A percentile compares a stretch with the other conserved stretches of the same genome.
Conservation (phyloP, 2,113 vertebrate species). For the Forbesichthys agassizii region DNA sequence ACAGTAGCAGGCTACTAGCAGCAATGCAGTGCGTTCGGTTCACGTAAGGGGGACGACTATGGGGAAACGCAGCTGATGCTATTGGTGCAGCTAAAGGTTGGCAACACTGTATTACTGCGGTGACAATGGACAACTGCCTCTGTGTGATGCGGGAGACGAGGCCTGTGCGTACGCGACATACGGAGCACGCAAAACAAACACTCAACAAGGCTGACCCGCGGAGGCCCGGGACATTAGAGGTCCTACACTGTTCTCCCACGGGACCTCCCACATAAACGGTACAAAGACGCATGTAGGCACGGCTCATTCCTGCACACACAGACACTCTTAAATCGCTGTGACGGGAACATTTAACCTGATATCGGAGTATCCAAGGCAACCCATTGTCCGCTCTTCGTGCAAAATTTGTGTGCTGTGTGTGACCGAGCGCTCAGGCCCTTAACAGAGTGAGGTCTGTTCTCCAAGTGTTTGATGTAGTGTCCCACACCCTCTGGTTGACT, state of each 20-base stretch:
- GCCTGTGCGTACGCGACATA: background rate
- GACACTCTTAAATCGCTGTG: slow-evolving; percentile 48
- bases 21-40: slow-evolving; percentile 3
- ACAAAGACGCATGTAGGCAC: background rate
- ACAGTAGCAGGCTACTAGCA: background rate
- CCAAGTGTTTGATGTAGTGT: no score
- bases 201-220: background rate
- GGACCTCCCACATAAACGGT: slow-evolving; percentile 16
- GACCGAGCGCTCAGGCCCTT: background rate
- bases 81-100: slow-evolving; percentile 8
- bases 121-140: slow-evolving; percentile 16
- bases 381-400: slow-evolving; percentile 7
- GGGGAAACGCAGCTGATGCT: slow-evolving; percentile 39
- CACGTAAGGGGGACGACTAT: slow-evolving; percentile 26
- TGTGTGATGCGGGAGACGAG: background rate
- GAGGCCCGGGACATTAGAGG: background rate
- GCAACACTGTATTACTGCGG: background rate
- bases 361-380: slow-evolving; percentile 59
- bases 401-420: background rate
- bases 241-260: slow-evolving; percentile 15
- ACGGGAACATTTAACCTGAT: slow-evolving; percentile 55
- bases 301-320: slow-evolving; percentile 21
- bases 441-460: background rate
- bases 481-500: no score
- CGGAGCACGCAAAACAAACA: background rate